Base-by-base conservation (phyloP, 1,140 invertebrate species). In the Drosophila mojavensis region DNA sequence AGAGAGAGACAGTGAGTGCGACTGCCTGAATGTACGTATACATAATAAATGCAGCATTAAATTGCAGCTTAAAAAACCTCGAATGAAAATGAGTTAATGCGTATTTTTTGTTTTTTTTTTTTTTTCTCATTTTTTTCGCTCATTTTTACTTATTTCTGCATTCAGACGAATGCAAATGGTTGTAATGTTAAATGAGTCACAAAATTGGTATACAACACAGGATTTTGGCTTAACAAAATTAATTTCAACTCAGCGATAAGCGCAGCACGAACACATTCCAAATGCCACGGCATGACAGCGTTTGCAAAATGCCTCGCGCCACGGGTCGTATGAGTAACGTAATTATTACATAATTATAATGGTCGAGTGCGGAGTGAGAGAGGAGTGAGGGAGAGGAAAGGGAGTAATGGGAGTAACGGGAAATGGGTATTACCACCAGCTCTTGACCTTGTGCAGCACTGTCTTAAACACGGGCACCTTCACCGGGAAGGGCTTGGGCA, bases 391-490 rank as follows among this genome's bases (percentile, higher is more conserved):
- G 17, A 17, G 17, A 17, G 17, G 0, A 17, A 17, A 24, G 20
- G 20, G 20, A 24, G 20, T 24, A 24, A 24, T 3, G 20, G 20
- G 20, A 24, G 20, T 24, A 2, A 24, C 20, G 20, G 20, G 0
- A 24, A 3, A 24, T 1, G 17, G 17, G 17, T 17, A 24, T 24
- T 90, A 91, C 91, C 91, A 92, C 91, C 82, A 91, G 10, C 91
- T 75, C 75, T 94, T 95, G 54, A 94, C 93, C 26, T 94, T 94
- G 71, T 95, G 94, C 76, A 94, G 93, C 58, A 96, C 93, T 56
- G 95, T 95, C 79, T 96, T 96, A 82, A 96, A 95, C 30, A 96
- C 94, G 13, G 96, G 95, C 53, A 96, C 94, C 81, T 96, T 95
- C n/a, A 96, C 94, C 9, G 95, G 95, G 68, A 96, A 96, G 1